A percentile compares a stretch with the other conserved stretches of the same genome.
phyloP scores from a whole-genome alignment of 2,888 invertebrate genomes.

The Nephrocerus scutellatus region DNA sequence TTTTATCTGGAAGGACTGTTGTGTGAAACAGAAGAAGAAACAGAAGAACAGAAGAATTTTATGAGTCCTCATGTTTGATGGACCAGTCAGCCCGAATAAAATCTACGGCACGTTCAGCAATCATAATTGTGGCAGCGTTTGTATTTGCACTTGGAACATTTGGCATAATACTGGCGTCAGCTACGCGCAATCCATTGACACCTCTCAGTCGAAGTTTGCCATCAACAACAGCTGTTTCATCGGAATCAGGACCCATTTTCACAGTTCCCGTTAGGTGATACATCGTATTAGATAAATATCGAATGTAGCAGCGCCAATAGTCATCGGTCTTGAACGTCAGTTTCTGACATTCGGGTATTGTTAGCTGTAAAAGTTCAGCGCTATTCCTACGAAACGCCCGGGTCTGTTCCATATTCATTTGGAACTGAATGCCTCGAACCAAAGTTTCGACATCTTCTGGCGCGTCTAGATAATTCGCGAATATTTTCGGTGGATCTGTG shows the following conservation, averaged over 20 bases:
- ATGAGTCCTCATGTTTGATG: too few species aligned
- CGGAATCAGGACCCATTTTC: slow-evolving; percentile 56
- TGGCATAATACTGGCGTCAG: slow-evolving; percentile 80
- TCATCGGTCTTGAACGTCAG: slow-evolving; percentile 36
- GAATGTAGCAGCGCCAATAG: slow-evolving; percentile 56
- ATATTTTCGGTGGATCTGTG: slow-evolving; percentile 54
- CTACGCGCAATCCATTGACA: slow-evolving; percentile 62
- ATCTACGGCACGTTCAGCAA: slow-evolving; percentile 75
- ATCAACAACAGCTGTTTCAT: slow-evolving; percentile 51
- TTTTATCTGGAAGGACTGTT: too few species aligned
- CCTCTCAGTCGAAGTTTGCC: slow-evolving; percentile 51
- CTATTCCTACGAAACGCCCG: slow-evolving; percentile 41
- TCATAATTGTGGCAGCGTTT: slow-evolving; percentile 80
- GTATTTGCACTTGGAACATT: slow-evolving; percentile 70
- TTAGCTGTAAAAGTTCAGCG: slow-evolving; percentile 26
- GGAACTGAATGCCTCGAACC: slow-evolving; percentile 45
- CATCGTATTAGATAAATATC: slow-evolving; percentile 51
- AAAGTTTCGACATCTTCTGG: slow-evolving; percentile 51
- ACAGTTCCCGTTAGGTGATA: slow-evolving; percentile 66
- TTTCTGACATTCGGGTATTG: slow-evolving; percentile 27
- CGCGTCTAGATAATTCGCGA: slow-evolving; percentile 58
- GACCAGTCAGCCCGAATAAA: slow-evolving; percentile 31
- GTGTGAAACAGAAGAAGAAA: too few species aligned
- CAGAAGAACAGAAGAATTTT: too few species aligned
- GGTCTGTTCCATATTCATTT: slow-evolving; percentile 45